A percentile compares a stretch with the other conserved stretches of the same genome.
phyloP scores from a whole-genome alignment of 2,113 vertebrate genomes.

The Meles meles region DNA sequence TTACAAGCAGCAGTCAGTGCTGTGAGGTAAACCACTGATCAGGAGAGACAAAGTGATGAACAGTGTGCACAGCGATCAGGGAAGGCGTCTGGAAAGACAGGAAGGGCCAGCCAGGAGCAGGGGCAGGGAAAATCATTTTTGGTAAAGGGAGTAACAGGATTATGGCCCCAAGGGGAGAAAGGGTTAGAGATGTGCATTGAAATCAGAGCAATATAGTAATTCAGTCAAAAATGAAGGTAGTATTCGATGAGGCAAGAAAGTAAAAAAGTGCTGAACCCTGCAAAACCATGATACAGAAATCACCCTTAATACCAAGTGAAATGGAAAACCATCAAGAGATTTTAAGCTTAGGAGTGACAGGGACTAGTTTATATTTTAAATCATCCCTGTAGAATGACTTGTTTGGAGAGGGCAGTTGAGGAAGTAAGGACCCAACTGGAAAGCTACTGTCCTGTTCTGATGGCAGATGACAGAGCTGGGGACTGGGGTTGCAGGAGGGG shows the following conservation, averaged over 20 bases:
- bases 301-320: neutral
- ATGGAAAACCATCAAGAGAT: neutral
- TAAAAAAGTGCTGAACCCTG: neutral
- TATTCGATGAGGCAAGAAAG: neutral
- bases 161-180: neutral
- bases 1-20: neutral
- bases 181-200: neutral
- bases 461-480: neutral
- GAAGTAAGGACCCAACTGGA: neutral
- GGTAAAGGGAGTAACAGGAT: neutral
- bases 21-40: neutral
- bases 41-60: neutral
- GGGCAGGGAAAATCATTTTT: neutral
- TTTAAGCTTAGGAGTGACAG: neutral
- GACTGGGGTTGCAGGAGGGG: neutral
- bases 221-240: neutral
- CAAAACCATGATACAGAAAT: neutral
- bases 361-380: neutral
- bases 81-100: neutral
- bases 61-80: neutral
- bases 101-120: neutral
- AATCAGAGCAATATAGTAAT: neutral
- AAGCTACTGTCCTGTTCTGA: neutral
- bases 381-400: neutral
- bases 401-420: neutral